Evolutionary conservation across 2,888 invertebrate species (phyloP).

Genomic region (Chrysopilus asiliformis): DNA sequence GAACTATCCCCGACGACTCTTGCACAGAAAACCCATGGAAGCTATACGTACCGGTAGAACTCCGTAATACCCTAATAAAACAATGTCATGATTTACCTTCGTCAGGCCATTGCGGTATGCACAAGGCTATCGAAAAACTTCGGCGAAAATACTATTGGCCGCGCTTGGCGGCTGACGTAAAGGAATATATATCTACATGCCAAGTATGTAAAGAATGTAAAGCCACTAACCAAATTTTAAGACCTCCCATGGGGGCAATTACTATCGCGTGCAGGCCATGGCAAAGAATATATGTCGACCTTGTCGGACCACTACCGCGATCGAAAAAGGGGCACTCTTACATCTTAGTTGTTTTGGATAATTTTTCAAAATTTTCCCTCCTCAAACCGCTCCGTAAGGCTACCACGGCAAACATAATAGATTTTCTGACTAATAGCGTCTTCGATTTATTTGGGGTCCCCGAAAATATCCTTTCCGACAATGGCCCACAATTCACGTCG

Average conservation of each 20-base stretch:
- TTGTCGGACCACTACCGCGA: slow-evolving; percentile 13
- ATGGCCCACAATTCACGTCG: too few species aligned
- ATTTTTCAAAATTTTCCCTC: slow-evolving; percentile 12
- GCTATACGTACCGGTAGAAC: background rate
- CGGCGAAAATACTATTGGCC: slow-evolving; percentile 15
- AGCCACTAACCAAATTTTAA: slow-evolving; percentile 2
- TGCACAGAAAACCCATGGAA: background rate
- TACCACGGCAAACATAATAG: slow-evolving; percentile 4
- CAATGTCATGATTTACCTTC: slow-evolving; percentile 1
- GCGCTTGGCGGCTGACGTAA: slow-evolving; percentile 8
- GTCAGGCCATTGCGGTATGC: slow-evolving; percentile 5
- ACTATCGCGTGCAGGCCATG: slow-evolving; percentile 2
- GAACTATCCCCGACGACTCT: background rate
- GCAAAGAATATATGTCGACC: slow-evolving; percentile 12
- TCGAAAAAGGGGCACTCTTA: slow-evolving; percentile 8
- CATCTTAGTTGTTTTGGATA: slow-evolving; percentile 12
- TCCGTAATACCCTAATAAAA: background rate
- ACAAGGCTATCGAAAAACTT: slow-evolving; percentile 6
- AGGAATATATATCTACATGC: slow-evolving; percentile 6
- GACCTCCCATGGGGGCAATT: too few species aligned
- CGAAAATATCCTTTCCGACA: slow-evolving; percentile 13
- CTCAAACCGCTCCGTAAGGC: slow-evolving; percentile 11
- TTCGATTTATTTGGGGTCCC: slow-evolving; percentile 20
- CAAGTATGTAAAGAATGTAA: slow-evolving; percentile 7
- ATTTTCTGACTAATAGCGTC: slow-evolving; percentile 12